phyloP scores from a whole-genome alignment of 2,888 invertebrate genomes.

The Notodromas monacha region DNA sequence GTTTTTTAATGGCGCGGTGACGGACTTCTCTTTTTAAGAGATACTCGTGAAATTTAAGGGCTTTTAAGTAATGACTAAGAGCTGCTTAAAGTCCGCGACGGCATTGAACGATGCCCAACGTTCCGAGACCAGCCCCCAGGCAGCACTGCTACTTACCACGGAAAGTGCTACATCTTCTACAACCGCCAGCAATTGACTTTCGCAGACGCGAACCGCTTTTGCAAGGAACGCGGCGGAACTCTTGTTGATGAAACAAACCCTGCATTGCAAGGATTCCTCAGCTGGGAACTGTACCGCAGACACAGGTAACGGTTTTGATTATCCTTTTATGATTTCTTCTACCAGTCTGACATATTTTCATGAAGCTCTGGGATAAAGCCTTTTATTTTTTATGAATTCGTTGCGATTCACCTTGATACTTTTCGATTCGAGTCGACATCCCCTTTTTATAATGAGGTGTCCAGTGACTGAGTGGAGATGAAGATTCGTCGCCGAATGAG shows the following conservation, averaged over 20 bases:
- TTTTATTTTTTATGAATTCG: no score
- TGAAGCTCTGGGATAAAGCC: no score
- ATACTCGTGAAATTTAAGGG: neutral
- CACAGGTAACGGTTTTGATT: conserved; percentile 36
- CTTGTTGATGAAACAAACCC: conserved; percentile 72
- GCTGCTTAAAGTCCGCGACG: no score
- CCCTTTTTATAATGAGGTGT: no score
- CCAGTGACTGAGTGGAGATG: no score
- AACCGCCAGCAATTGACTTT: conserved; percentile 48
- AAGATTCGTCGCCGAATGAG: no score
- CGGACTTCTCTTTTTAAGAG: conserved; percentile 7
- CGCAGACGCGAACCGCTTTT: conserved; percentile 41
- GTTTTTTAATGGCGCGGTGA: no score
- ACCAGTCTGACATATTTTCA: no score
- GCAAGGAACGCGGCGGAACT: conserved; percentile 44
- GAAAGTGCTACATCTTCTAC: conserved; percentile 78
- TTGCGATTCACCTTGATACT: no score
- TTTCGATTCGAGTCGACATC: no score
- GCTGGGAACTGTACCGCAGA: conserved; percentile 70
- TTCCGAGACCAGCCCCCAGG: conserved; percentile 74
- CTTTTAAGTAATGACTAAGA: neutral
- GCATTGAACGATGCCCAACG: conserved; percentile 68
- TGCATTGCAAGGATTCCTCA: conserved; percentile 65
- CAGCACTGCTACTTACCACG: conserved; percentile 67
- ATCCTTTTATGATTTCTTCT: no score